phyloP scores from a whole-genome alignment of 2,113 vertebrate genomes.

The Myocastor coypus region DNA sequence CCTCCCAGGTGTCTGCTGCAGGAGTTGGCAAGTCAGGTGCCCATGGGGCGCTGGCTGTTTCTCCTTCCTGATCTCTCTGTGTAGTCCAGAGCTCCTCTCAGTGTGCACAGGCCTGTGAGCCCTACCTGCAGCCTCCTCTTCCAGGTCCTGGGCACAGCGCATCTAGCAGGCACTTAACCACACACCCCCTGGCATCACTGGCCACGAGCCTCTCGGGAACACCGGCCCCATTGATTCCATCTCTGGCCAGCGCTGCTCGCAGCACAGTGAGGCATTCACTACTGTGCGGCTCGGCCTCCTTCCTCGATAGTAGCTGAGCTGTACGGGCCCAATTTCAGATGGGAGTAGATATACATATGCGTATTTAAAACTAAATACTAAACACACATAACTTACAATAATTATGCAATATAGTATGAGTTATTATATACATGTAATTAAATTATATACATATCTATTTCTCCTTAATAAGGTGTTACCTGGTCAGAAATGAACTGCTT shows the following conservation, averaged over 20 bases:
- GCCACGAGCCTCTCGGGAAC: neutral
- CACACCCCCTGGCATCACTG: neutral
- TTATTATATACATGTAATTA: neutral
- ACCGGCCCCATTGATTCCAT: neutral
- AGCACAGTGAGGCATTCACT: neutral
- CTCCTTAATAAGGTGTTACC: neutral
- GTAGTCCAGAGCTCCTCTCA: neutral
- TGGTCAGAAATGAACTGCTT: constrained; percentile 4
- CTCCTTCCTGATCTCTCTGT: neutral
- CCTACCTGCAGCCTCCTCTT: neutral
- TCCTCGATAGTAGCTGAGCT: neutral
- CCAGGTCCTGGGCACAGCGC: neutral
- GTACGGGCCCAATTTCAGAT: neutral
- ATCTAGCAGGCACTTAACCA: neutral
- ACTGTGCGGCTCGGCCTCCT: neutral
- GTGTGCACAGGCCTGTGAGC: neutral
- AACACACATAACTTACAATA: neutral
- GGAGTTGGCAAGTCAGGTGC: neutral
- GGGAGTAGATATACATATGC: neutral
- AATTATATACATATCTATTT: neutral
- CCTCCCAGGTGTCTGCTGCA: neutral
- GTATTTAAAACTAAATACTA: neutral
- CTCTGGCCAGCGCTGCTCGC: neutral
- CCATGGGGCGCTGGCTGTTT: neutral
- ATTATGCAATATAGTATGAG: neutral